These are phyloP conservation scores for Latheticus oryzae DNA, from an alignment of 2,888 invertebrate genomes.

Conservation along the genomic window DNA sequence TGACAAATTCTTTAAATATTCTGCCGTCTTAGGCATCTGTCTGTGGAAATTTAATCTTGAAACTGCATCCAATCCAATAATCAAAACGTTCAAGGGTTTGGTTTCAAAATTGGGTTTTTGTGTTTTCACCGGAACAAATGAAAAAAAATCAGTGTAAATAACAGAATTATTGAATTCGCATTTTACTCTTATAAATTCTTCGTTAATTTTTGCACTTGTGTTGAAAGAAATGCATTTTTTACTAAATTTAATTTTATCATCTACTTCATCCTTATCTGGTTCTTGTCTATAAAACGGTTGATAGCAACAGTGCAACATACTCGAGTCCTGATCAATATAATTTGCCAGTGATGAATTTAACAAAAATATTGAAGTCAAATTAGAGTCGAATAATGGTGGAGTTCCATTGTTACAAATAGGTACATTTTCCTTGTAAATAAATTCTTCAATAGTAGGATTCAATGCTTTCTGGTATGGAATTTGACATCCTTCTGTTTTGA, in stretches of 20 bases:
- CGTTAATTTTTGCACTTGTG: conserved; percentile 63
- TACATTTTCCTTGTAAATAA: conserved; percentile 66
- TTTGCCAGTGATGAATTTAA: conserved; percentile 65
- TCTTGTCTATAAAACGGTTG: conserved; percentile 69
- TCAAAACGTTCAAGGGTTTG: conserved; percentile 75
- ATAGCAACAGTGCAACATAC: conserved; percentile 73
- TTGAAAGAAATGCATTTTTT: conserved; percentile 68
- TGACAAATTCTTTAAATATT: conserved; percentile 68
- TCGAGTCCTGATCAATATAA: conserved; percentile 67
- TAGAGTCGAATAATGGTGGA: conserved; percentile 70
- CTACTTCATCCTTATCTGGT: conserved; percentile 66
- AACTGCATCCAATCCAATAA: conserved; percentile 87
- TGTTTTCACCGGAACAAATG: conserved; percentile 69
- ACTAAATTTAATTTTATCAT: conserved; percentile 67
- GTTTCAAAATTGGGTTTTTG: conserved; percentile 13
- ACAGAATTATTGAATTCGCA: conserved; percentile 68
- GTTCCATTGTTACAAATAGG: conserved; percentile 67
- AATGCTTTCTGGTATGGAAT: conserved; percentile 75
- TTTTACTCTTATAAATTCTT: conserved; percentile 77
- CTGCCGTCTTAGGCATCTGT: conserved; percentile 81
- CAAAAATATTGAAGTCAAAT: conserved; percentile 72
- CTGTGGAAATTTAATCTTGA: conserved; percentile 88
- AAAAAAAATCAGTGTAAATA: conserved; percentile 77
- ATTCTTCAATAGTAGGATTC: conserved; percentile 69
- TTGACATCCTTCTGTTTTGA: conserved; percentile 75